phyloP scores from a whole-genome alignment of 1,140 invertebrate genomes.

The Zaprionus vittiger region DNA sequence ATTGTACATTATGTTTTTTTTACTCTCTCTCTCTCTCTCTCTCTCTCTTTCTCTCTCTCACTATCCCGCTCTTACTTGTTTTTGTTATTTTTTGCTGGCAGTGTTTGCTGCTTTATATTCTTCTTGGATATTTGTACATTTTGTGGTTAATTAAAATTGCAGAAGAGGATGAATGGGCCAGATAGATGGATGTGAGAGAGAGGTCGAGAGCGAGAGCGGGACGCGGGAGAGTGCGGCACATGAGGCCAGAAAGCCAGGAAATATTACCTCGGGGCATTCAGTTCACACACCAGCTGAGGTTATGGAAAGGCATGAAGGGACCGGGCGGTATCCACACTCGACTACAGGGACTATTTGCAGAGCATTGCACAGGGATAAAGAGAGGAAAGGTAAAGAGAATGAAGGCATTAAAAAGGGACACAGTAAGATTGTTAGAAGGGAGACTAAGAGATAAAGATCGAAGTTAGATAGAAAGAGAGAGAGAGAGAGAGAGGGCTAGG shows the following conservation, averaged over 20 bases:
- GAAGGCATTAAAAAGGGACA: too few relatives aligned
- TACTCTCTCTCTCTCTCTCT: neutral
- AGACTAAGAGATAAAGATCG: too few relatives aligned
- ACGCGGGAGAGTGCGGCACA: neutral
- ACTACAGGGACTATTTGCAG: neutral
- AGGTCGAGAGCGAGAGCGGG: neutral
- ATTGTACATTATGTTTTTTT: constrained; percentile 50
- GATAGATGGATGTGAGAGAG: neutral
- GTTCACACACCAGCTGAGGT: neutral
- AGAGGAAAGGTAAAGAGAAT: neutral
- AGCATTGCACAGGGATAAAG: neutral
- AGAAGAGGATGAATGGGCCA: constrained; percentile 28
- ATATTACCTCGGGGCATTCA: constrained; percentile 8
- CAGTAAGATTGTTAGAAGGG: too few relatives aligned
- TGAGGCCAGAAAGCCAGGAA: neutral
- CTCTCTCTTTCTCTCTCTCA: neutral
- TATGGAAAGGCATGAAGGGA: neutral
- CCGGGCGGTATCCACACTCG: neutral
- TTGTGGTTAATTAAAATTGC: constrained; percentile 63
- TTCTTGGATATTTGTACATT: constrained; percentile 42
- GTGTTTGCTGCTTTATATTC: constrained; percentile 29
- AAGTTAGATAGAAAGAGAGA: too few relatives aligned
- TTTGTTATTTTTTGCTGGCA: neutral
- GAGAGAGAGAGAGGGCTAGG: too few relatives aligned
- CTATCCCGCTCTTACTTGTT: neutral